A percentile compares a stretch with the other conserved stretches of the same genome.
Evolutionary conservation across 2,113 vertebrate genomes (phyloP).

Genomic region (Haemorhous mexicanus): DNA sequence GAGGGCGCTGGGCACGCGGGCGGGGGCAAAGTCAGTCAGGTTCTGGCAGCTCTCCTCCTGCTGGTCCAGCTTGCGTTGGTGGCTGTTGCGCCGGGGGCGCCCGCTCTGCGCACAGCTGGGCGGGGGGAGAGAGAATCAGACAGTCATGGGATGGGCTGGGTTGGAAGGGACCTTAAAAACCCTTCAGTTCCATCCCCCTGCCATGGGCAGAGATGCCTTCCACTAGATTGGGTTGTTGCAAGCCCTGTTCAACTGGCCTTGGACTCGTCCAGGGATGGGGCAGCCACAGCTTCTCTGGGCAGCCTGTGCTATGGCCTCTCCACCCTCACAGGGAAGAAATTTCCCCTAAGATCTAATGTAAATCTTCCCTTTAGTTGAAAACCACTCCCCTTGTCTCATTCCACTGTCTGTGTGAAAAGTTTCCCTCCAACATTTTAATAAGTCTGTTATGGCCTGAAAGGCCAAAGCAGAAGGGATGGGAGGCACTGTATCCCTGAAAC

Average conservation of each 20-base stretch:
- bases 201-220: background rate
- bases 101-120: constrained; percentile 89
- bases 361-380: background rate
- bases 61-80: constrained; percentile 95
- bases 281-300: background rate
- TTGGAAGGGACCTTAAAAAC: background rate
- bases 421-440: background rate
- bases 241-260: background rate
- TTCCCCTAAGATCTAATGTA: background rate
- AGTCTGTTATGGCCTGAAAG: background rate
- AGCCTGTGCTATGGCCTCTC: background rate
- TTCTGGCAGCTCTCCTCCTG: constrained; percentile 99
- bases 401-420: background rate
- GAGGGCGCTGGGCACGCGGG: constrained; percentile 91
- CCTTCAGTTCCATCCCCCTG: too few relatives aligned
- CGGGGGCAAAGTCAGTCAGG: constrained; percentile 92
- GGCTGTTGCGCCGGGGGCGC: constrained; percentile 88
- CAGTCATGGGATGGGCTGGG: background rate
- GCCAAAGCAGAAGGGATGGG: background rate
- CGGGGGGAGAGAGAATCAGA: background rate
- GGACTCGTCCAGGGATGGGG: background rate
- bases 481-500: background rate
- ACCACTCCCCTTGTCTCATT: background rate
- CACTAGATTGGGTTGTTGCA: background rate
- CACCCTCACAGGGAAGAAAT: background rate